phyloP scores from a whole-genome alignment of 1,140 invertebrate genomes.

The Lethocerus indicus region DNA sequence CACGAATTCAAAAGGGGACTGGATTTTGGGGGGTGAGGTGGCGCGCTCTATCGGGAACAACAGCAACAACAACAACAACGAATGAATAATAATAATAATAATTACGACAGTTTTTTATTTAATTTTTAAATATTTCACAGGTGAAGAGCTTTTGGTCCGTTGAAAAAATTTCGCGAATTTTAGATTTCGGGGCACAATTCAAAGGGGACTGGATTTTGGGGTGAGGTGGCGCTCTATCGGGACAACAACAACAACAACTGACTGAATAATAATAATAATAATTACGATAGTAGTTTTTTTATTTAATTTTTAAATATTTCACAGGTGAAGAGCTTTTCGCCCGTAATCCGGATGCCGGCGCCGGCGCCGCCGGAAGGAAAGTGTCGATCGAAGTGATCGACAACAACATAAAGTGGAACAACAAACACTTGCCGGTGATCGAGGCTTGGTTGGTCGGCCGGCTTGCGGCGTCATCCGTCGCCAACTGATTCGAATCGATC shows the following conservation, averaged over 20 bases:
- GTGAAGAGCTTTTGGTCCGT: conserved; percentile 59
- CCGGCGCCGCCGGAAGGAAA: conserved; percentile 49
- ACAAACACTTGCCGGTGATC: conserved; percentile 9
- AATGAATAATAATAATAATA: neutral
- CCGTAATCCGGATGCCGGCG: conserved; percentile 70
- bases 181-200: no score
- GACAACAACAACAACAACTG: neutral
- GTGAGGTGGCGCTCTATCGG: no score
- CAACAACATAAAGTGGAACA: conserved; percentile 66
- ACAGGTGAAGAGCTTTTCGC: conserved; percentile 61
- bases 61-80: neutral
- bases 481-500: no score
- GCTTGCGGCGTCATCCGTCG: no score
- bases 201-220: no score
- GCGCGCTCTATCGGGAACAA: no score
- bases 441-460: neutral
- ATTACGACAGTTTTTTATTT: neutral
- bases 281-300: neutral
- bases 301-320: conserved; percentile 20
- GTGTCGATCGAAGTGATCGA: conserved; percentile 58
- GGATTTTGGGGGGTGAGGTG: no score
- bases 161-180: no score
- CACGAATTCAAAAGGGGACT: no score
- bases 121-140: conserved; percentile 27
- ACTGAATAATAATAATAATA: neutral